phyloP scores from a whole-genome alignment of 2,888 invertebrate species.

The Pemphredon lugubris region DNA sequence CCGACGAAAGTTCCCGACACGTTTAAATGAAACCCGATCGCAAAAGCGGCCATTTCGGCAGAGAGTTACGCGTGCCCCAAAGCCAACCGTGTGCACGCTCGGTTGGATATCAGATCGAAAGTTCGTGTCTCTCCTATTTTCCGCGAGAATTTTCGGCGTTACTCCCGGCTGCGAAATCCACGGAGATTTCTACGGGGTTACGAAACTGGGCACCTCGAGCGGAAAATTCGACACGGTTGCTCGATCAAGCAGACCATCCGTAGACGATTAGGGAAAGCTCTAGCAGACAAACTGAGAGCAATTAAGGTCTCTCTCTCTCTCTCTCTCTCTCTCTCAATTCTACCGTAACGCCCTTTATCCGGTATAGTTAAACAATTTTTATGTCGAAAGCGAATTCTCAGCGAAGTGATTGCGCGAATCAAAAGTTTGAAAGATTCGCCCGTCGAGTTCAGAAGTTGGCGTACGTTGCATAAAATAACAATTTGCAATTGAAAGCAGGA shows the following conservation, averaged over 20 bases:
- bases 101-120: slow-evolving; percentile 66
- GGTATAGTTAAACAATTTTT: slow-evolving; percentile 9
- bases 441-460: too few species aligned
- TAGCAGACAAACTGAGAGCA: slow-evolving; percentile 59
- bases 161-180: slow-evolving; percentile 61
- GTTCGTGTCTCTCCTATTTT: slow-evolving; percentile 67
- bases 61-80: slow-evolving; percentile 52
- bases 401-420: not conserved
- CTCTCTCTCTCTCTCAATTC: not conserved
- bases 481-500: too few species aligned
- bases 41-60: slow-evolving; percentile 15
- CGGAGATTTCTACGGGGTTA: slow-evolving; percentile 63
- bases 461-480: too few species aligned
- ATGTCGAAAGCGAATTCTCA: too few species aligned
- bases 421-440: too few species aligned
- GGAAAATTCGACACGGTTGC: slow-evolving; percentile 70
- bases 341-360: not conserved
- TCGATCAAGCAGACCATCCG: slow-evolving; percentile 66
- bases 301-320: slow-evolving; percentile 51
- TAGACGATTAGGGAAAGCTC: slow-evolving; percentile 66
- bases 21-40: slow-evolving; percentile 55
- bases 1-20: slow-evolving; percentile 47
- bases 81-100: slow-evolving; percentile 53
- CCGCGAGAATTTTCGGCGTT: slow-evolving; percentile 65
- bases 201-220: slow-evolving; percentile 53